Evolutionary conservation across 2,797 vertebrate genomes (phyloP).

Genomic region (Xenentodon cancila): DNA sequence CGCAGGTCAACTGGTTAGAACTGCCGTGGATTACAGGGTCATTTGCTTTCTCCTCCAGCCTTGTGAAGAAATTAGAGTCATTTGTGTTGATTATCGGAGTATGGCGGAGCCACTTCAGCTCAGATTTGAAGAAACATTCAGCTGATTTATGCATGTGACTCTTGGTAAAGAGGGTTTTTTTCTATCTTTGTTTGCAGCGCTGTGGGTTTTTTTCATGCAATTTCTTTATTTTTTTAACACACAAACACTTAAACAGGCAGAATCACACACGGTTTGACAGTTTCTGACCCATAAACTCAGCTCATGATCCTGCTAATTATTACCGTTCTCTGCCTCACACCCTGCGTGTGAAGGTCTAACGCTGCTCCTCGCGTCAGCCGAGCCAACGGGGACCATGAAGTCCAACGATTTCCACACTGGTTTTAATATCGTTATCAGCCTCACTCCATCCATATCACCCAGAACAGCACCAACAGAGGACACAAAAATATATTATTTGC

Average conservation of each 20-base stretch:
- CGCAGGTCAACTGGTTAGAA: conserved; percentile 64
- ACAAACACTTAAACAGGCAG: conserved; percentile 11
- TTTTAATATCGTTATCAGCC: conserved; percentile 87
- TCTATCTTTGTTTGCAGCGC: conserved; percentile 44
- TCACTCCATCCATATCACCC: conserved; percentile 70
- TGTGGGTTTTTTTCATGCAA: conserved; percentile 28
- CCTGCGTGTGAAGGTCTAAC: conserved; percentile 77
- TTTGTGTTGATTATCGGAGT: conserved; percentile 68
- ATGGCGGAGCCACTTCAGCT: conserved; percentile 58
- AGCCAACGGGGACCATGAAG: conserved; percentile 78
- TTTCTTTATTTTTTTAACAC: conserved; percentile 11
- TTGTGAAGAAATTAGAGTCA: conserved; percentile 65
- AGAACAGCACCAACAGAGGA: conserved; percentile 71
- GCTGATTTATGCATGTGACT: conserved; percentile 41
- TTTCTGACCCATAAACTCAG: conserved; percentile 83
- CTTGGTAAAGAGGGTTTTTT: conserved; percentile 16
- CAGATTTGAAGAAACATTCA: conserved; percentile 48
- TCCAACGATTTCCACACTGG: conserved; percentile 83
- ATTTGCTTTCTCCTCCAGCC: conserved; percentile 66
- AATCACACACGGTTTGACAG: conserved; percentile 47
- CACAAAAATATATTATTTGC: conserved; percentile 82
- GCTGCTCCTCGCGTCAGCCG: conserved; percentile 74
- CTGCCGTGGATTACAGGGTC: conserved; percentile 59
- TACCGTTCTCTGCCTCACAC: conserved; percentile 82
- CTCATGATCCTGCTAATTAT: conserved; percentile 86